Conservation (phyloP, 2,888 invertebrate species). For the Andricus quercusramuli region DNA sequence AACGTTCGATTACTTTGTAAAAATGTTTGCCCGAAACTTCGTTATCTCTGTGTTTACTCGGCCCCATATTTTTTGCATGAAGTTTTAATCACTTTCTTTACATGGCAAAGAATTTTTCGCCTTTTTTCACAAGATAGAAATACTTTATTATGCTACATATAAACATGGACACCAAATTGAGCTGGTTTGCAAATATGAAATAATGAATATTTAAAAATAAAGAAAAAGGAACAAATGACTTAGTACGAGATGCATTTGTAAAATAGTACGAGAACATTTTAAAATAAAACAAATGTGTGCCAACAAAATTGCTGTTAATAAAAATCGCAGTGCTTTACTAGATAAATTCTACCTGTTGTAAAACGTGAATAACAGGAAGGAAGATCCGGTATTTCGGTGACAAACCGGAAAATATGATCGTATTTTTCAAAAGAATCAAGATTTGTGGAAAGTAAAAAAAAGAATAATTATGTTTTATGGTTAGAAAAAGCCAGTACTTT, state of each 20-base stretch:
- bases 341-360: background rate
- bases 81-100: background rate
- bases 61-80: constrained; percentile 16
- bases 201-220: background rate
- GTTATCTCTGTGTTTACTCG: constrained; percentile 11
- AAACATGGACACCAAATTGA: background rate
- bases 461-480: background rate
- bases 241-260: too few species aligned
- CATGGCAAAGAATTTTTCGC: background rate
- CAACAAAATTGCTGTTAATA: background rate
- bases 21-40: constrained; percentile 13
- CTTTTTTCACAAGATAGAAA: background rate
- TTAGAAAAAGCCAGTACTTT: background rate
- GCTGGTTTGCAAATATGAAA: background rate
- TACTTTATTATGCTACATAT: background rate
- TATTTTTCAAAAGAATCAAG: constrained; percentile 20
- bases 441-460: constrained; percentile 1
- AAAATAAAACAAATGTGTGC: background rate
- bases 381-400: constrained; percentile 7
- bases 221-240: too few species aligned
- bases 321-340: background rate
- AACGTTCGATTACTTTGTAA: constrained; percentile 35
- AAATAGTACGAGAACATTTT: background rate
- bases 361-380: background rate
- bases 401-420: background rate